These are phyloP conservation scores for Hanleya hanleyi DNA, from an alignment of 2,888 invertebrate species.

Conservation along the genomic window DNA sequence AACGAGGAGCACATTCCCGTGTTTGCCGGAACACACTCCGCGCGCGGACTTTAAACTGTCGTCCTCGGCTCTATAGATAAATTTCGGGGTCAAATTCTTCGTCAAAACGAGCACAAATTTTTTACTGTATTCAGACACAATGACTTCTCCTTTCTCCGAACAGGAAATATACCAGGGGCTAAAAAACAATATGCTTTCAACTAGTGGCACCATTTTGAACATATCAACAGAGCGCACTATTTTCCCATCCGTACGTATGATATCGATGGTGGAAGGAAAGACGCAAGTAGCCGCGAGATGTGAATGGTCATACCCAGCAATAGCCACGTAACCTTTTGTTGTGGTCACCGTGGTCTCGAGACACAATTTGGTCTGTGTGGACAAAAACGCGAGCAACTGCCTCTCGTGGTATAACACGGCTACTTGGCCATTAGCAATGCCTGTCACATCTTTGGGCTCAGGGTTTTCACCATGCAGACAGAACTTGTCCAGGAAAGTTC, in stretches of 20 bases:
- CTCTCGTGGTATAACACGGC: conserved; percentile 21
- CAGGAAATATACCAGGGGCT: conserved; percentile 8
- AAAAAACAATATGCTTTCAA: background rate
- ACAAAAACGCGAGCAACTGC: conserved; percentile 7
- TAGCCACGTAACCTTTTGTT: conserved; percentile 4
- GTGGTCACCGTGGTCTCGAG: conserved; percentile 5
- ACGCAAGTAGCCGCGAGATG: conserved; percentile 4
- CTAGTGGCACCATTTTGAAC: background rate
- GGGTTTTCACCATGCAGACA: background rate
- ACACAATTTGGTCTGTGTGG: conserved; percentile 2
- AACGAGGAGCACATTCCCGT: conserved; percentile 2
- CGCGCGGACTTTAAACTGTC: background rate
- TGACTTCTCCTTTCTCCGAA: background rate
- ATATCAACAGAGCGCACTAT: background rate
- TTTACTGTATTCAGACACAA: conserved; percentile 3
- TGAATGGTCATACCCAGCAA: background rate
- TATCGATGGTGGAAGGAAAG: conserved; percentile 1
- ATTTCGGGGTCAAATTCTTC: background rate
- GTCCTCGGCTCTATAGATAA: background rate
- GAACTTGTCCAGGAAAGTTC: background rate
- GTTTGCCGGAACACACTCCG: background rate
- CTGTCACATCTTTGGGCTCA: conserved; percentile 10
- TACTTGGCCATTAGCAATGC: background rate
- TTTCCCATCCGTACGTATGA: background rate
- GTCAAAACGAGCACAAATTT: conserved; percentile 3